Base-by-base conservation (phyloP, 1,140 invertebrate genomes). In the Papilio glaucus region DNA sequence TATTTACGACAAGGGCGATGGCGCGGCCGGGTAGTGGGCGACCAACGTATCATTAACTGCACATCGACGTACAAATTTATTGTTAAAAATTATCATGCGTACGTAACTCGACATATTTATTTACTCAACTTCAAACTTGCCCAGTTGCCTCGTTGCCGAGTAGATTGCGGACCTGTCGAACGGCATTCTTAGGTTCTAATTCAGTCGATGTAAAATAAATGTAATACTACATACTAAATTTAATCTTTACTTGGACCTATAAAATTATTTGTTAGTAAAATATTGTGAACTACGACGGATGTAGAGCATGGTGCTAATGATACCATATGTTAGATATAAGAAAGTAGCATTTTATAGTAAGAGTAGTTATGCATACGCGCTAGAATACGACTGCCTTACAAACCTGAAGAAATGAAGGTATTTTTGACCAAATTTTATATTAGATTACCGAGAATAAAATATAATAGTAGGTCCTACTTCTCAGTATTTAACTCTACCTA, bases 51-150 rank as follows among this genome's bases (percentile, higher is more conserved):
- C 62, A 65, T 65, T 65, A 65, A 39, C 29, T 65, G 62, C 33
- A 39, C 62, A 65, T 61, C 60, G 60, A 37, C 62, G 62, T 15
- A 65, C 29, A 65, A 38, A 39, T 65, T 65, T 65, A 65, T 65
- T 65, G 33, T 65, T 65, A 65, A 65, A 65, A 65, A 62, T 62
- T 62, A 62, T 62, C 60, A 62, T 62, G 60, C 15, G 33, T 15
- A 62, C 26, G 60, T 62, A 62, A 62, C 60, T 37, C 26, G 15
- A 38, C 60, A 62, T 62, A 62, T 62, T 62, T 37, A 65, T 65
- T 65, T 65, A 65, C 49, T 57, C 49, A 57, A 57, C 49, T 18
- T 24, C 49, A 57, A 57, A 57, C 49, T 57, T 57, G 49, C 9
- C 21, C 49, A 4, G 21, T 57, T 57, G 49, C 18, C 49, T 57